Conservation (phyloP, 2,797 vertebrate species). For the Enteromius argenteus region DNA sequence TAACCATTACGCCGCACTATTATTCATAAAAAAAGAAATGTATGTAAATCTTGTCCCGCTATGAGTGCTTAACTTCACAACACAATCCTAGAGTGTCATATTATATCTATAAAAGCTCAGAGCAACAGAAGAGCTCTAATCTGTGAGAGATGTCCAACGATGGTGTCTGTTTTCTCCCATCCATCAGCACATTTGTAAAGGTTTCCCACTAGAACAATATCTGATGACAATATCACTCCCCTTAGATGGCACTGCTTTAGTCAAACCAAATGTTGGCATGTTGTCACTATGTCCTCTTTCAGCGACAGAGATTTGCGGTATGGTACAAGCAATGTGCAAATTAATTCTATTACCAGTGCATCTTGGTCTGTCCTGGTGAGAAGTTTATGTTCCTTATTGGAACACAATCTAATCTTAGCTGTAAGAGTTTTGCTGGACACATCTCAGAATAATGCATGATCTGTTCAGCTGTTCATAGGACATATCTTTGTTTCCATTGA, state of each 20-base stretch:
- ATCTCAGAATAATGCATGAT: not conserved
- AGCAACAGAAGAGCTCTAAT: slow-evolving; percentile 1
- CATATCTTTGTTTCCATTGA: not conserved
- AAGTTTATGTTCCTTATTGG: not conserved
- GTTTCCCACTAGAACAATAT: slow-evolving; percentile 65
- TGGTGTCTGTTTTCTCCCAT: slow-evolving; percentile 3
- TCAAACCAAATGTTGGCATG: slow-evolving; percentile 69
- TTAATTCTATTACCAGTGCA: slow-evolving; percentile 66
- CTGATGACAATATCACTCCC: slow-evolving; percentile 26
- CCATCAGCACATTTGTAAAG: slow-evolving; percentile 12
- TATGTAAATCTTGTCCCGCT: not conserved
- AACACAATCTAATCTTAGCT: not conserved
- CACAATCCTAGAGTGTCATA: not conserved
- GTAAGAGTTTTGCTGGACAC: not conserved
- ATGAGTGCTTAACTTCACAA: not conserved
- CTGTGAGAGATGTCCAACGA: not conserved
- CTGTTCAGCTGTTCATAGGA: not conserved
- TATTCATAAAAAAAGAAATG: not conserved
- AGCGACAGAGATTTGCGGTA: slow-evolving; percentile 57
- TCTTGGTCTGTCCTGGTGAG: slow-evolving; percentile 26
- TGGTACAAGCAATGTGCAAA: slow-evolving; percentile 68
- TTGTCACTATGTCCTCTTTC: slow-evolving; percentile 60
- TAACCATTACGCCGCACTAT: not conserved
- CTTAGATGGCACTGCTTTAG: slow-evolving; percentile 65
- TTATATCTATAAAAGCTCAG: not conserved